Conservation (phyloP, 2,113 vertebrate species). For the Brachyhypopomus gauderio region DNA sequence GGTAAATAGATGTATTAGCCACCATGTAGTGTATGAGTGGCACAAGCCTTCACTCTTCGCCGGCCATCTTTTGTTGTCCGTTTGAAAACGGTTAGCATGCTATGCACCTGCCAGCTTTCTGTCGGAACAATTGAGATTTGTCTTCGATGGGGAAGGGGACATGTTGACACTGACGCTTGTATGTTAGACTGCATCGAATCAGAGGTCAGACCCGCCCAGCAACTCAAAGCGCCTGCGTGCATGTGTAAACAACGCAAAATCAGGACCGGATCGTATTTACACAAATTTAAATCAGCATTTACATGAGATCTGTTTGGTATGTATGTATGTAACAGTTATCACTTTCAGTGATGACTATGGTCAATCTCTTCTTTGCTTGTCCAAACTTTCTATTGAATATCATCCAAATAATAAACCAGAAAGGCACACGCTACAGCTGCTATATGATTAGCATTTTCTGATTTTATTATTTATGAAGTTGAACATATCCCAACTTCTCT, state of each 20-base stretch:
- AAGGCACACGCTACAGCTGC: not conserved
- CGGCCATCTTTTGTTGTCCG: not conserved
- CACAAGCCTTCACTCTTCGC: not conserved
- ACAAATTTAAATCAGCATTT: slow-evolving; percentile 6
- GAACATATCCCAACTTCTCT: too few species aligned
- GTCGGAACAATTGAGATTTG: slow-evolving; percentile 6
- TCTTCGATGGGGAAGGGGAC: not conserved
- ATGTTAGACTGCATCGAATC: not conserved
- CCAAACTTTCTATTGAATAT: not conserved
- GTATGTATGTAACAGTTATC: not conserved
- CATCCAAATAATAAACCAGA: not conserved
- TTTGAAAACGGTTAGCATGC: not conserved
- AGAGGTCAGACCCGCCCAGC: not conserved
- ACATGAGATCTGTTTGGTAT: slow-evolving; percentile 10
- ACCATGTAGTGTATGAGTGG: not conserved
- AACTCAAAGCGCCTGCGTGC: not conserved
- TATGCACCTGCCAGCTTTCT: not conserved
- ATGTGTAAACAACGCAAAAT: not conserved
- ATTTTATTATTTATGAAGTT: too few species aligned
- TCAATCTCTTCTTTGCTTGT: not conserved
- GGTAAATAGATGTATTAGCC: not conserved
- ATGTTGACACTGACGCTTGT: not conserved
- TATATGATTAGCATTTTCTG: too few species aligned
- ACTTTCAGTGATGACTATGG: slow-evolving; percentile 4
- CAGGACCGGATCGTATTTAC: not conserved